A percentile compares a stretch with the other conserved stretches of the same genome.
phyloP scores from a whole-genome alignment of 2,888 invertebrate genomes.

The Epinotia ramella region DNA sequence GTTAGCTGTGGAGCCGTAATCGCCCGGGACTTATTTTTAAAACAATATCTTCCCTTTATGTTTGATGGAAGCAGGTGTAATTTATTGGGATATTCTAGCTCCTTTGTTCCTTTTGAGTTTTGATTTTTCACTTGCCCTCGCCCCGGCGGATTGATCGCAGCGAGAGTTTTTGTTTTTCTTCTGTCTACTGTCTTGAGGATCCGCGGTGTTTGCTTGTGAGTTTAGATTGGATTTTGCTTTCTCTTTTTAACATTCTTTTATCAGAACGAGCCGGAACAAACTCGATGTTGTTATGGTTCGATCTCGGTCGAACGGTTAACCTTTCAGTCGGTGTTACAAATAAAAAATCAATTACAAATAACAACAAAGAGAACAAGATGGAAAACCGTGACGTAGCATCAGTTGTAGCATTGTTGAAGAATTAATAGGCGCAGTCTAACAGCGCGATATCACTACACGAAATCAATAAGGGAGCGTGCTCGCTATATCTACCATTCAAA shows the following conservation, averaged over 20 bases:
- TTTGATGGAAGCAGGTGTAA: conserved; percentile 80
- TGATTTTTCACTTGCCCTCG: conserved; percentile 70
- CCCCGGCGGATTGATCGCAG: conserved; percentile 70
- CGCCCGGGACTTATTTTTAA: conserved; percentile 77
- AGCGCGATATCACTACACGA: conserved; percentile 76
- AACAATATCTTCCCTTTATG: conserved; percentile 80
- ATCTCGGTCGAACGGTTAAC: conserved; percentile 57
- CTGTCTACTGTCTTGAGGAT: conserved; percentile 76
- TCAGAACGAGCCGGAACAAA: conserved; percentile 45
- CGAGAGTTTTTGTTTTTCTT: conserved; percentile 77
- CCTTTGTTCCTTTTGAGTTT: conserved; percentile 64
- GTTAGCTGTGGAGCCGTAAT: conserved; percentile 76
- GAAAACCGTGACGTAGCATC: conserved; percentile 66
- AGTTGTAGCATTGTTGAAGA: conserved; percentile 71
- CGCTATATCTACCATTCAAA: conserved; percentile 64
- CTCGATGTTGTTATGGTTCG: conserved; percentile 40
- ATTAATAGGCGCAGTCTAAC: conserved; percentile 72
- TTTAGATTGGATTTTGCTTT: conserved; percentile 75
- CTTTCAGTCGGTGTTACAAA: conserved; percentile 60
- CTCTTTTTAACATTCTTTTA: conserved; percentile 63
- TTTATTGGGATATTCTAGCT: conserved; percentile 71
- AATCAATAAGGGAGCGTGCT: conserved; percentile 74
- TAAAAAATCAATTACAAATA: conserved; percentile 76
- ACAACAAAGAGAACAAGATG: conserved; percentile 72
- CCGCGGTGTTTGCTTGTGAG: conserved; percentile 75